phyloP scores from a whole-genome alignment of 2,797 vertebrate species.

The Chaunax sp. region DNA sequence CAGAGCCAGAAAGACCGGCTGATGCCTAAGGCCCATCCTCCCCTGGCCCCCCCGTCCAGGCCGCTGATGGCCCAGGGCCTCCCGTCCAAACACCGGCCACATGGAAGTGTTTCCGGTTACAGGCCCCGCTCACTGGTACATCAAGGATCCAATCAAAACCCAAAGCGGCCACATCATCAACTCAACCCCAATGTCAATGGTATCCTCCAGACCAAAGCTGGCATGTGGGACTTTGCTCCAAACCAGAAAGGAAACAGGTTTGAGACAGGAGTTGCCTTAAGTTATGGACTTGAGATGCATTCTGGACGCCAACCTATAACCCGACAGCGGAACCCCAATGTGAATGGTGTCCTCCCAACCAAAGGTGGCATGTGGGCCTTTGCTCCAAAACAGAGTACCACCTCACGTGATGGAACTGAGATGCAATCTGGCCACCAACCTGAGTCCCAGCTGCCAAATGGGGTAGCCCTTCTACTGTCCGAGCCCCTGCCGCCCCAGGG shows the following conservation, averaged over 20 bases:
- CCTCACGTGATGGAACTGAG: no score
- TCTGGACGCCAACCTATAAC: background rate
- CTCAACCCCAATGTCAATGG: background rate
- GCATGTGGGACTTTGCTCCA: background rate
- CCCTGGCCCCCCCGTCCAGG: background rate
- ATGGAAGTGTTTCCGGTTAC: no score
- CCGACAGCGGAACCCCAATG: background rate
- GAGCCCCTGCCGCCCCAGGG: background rate
- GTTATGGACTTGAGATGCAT: no score
- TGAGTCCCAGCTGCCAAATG: background rate
- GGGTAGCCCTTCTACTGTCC: no score
- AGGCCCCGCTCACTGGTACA: no score
- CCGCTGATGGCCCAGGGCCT: background rate
- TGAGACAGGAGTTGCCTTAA: no score
- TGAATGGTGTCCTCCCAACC: no score
- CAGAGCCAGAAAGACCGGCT: no score
- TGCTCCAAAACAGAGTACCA: no score
- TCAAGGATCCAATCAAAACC: background rate
- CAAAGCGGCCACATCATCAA: background rate
- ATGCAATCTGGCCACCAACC: no score
- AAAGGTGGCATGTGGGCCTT: no score
- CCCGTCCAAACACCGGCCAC: background rate
- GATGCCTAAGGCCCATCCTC: no score
- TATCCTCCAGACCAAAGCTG: background rate
- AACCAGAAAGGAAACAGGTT: rapidly evolving